Conservation (phyloP, 2,113 vertebrate species). For the Cyprinodon tularosa region DNA sequence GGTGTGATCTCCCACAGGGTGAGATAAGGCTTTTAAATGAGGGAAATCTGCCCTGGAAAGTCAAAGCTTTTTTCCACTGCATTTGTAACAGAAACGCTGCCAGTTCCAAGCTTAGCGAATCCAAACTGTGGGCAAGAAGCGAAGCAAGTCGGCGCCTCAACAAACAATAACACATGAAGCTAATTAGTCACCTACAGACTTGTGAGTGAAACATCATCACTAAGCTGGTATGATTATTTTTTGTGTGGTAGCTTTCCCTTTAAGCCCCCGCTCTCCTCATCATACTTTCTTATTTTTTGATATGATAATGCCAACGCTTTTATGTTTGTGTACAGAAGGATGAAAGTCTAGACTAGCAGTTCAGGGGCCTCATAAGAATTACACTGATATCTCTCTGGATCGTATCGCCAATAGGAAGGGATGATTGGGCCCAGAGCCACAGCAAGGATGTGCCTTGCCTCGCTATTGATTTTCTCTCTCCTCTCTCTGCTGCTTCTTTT, state of each 20-base stretch:
- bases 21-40: constrained; percentile 23
- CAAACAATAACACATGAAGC: constrained; percentile 61
- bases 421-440: constrained; percentile 66
- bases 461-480: constrained; percentile 77
- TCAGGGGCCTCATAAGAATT: constrained; percentile 67
- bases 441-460: constrained; percentile 57
- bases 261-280: constrained; percentile 26
- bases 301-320: constrained; percentile 61
- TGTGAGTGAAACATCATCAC: constrained; percentile 35
- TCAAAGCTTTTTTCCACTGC: constrained; percentile 36
- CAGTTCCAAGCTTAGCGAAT: constrained; percentile 33
- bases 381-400: constrained; percentile 69
- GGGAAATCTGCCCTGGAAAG: constrained; percentile 22
- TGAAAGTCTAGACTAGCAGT: constrained; percentile 67
- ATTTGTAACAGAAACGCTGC: constrained; percentile 44
- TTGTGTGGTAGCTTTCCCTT: constrained; percentile 37
- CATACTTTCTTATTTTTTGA: constrained; percentile 40
- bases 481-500: constrained; percentile 65
- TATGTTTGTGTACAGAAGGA: constrained; percentile 66
- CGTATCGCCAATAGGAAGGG: constrained; percentile 65
- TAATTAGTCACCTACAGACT: constrained; percentile 60
- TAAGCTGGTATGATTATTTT: constrained; percentile 34
- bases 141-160: constrained; percentile 35
- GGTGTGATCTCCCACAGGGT: constrained; percentile 15
- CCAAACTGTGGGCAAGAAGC: constrained; percentile 38